These are phyloP conservation scores for Rana temporaria DNA, from an alignment of 2,113 vertebrate species.

Conservation along the genomic window DNA sequence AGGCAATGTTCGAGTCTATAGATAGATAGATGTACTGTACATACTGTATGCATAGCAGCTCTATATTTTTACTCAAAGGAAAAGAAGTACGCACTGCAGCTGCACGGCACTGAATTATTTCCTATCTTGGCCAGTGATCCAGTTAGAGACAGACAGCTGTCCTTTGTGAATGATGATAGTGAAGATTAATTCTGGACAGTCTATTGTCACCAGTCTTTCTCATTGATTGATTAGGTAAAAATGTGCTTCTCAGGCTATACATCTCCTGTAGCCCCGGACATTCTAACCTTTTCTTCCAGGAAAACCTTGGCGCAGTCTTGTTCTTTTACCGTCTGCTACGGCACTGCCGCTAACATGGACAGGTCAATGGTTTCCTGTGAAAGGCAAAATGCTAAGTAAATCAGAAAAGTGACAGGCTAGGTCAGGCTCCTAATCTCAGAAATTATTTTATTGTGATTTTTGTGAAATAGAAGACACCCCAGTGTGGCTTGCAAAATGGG, in stretches of 20 bases:
- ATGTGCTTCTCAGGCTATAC: constrained; percentile 34
- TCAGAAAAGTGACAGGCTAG: constrained; percentile 7
- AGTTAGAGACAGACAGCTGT: constrained; percentile 47
- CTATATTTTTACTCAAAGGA: too few species aligned
- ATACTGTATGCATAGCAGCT: too few species aligned
- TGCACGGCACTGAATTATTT: constrained; percentile 23
- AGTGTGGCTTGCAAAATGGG: too few species aligned
- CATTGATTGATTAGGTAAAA: constrained; percentile 49
- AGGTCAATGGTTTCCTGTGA: constrained; percentile 33
- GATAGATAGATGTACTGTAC: too few species aligned
- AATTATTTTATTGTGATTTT: background rate
- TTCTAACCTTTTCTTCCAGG: constrained; percentile 50
- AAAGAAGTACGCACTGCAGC: background rate
- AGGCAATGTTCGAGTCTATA: too few species aligned
- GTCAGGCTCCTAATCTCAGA: background rate
- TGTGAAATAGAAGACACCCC: background rate
- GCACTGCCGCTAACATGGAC: constrained; percentile 11
- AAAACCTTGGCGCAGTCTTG: constrained; percentile 42
- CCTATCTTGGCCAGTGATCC: constrained; percentile 32
- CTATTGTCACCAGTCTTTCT: constrained; percentile 35
- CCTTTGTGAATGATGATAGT: constrained; percentile 40
- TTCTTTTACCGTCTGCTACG: constrained; percentile 14
- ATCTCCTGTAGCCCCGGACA: constrained; percentile 29
- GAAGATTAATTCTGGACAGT: constrained; percentile 24
- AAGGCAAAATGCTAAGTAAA: constrained; percentile 17